A percentile compares a stretch with the other conserved stretches of the same genome.
These are phyloP conservation scores for Gasterosteus nipponicus DNA, from an alignment of 2,113 vertebrate species.

Conservation along the genomic window DNA sequence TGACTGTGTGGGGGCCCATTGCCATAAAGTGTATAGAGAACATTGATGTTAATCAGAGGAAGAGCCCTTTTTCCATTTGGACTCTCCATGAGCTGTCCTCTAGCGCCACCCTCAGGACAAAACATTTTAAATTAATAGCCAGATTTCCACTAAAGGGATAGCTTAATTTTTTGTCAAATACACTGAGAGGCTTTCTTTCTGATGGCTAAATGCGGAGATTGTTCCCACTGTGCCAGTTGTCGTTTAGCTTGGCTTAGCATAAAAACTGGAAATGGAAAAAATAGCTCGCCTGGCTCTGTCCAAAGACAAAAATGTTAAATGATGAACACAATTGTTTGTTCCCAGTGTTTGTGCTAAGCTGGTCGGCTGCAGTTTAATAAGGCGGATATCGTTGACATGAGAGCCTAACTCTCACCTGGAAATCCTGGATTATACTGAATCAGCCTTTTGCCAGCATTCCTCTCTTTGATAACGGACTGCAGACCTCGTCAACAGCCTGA, in stretches of 20 bases:
- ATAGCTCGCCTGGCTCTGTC: not conserved
- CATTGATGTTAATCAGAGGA: conserved; percentile 20
- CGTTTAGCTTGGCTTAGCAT: not conserved
- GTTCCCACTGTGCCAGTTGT: not conserved
- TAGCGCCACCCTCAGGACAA: conserved; percentile 26
- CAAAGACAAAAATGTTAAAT: not conserved
- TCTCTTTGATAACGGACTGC: conserved; percentile 55
- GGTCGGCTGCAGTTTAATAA: not conserved
- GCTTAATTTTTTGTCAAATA: not conserved
- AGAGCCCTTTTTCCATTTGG: not conserved
- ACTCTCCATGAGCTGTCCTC: conserved; percentile 5
- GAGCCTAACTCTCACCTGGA: conserved; percentile 25
- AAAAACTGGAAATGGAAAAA: not conserved
- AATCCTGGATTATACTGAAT: conserved; percentile 36
- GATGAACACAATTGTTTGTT: not conserved
- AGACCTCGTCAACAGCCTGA: conserved; percentile 70
- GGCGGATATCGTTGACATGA: conserved; percentile 23
- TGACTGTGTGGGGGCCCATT: not conserved
- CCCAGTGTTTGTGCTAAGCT: not conserved
- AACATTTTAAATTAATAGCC: not conserved
- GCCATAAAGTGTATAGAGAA: conserved; percentile 19
- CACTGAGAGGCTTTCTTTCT: not conserved
- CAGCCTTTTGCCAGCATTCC: conserved; percentile 61
- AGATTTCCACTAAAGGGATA: not conserved
- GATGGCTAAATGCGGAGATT: not conserved